Evolutionary conservation across 2,888 invertebrate genomes (phyloP).

Genomic region (Lasiommata megera): DNA sequence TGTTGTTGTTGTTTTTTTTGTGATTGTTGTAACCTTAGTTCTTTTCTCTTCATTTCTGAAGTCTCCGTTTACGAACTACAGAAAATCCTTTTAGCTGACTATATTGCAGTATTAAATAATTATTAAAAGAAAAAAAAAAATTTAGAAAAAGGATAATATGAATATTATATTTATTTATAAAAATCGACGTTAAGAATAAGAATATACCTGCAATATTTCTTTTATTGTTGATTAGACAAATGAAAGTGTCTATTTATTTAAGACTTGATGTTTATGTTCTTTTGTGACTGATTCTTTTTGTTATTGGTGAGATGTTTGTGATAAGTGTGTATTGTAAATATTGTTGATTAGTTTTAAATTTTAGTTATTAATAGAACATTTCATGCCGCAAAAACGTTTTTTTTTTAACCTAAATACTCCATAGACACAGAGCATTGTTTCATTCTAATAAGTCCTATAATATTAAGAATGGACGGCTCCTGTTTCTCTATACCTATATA

Average conservation of each 20-base stretch:
- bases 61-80: no score
- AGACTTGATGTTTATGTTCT: background rate
- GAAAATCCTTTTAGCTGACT: background rate
- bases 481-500: no score
- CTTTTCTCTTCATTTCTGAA: no score
- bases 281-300: constrained; percentile 12
- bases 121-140: no score
- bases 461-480: no score
- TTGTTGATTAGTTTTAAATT: constrained; percentile 47
- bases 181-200: background rate
- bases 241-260: background rate
- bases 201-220: background rate
- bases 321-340: constrained; percentile 42
- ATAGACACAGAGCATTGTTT: no score
- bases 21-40: background rate
- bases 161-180: background rate
- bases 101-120: background rate
- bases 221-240: background rate
- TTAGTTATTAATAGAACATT: constrained; percentile 29
- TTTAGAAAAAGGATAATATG: no score
- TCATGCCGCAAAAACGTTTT: background rate
- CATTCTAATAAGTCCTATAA: no score
- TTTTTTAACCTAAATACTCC: background rate
- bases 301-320: constrained; percentile 16
- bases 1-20: background rate